Conservation (phyloP, 1,140 invertebrate species). For the Gyrodactylus salaris region DNA sequence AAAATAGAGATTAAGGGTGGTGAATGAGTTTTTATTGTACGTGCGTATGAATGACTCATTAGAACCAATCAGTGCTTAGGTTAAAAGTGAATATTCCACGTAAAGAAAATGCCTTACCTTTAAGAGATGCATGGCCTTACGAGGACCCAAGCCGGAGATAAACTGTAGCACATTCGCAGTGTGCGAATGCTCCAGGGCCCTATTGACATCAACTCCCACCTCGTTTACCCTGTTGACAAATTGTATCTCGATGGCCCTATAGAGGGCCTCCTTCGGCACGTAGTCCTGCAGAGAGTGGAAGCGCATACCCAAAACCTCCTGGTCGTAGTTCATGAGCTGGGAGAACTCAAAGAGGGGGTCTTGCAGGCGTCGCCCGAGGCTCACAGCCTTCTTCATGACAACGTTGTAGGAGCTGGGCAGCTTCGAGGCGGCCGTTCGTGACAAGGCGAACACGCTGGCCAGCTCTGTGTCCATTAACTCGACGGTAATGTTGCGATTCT, state of each 20-base stretch:
- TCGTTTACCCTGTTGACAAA: slow-evolving; percentile 73
- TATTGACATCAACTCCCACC: slow-evolving; percentile 90
- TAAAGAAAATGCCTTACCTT: not conserved
- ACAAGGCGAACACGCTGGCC: slow-evolving; percentile 49
- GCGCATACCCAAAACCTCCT: slow-evolving; percentile 66
- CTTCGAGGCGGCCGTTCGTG: slow-evolving; percentile 42
- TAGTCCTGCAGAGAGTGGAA: slow-evolving; percentile 61
- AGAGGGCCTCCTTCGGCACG: slow-evolving; percentile 42
- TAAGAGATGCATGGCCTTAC: slow-evolving; percentile 58
- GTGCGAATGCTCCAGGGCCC: slow-evolving; percentile 48
- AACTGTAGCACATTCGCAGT: slow-evolving; percentile 62
- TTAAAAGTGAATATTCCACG: no score
- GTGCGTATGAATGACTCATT: no score
- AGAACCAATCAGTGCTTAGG: no score
- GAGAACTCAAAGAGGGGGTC: slow-evolving; percentile 82
- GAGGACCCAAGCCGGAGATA: slow-evolving; percentile 68
- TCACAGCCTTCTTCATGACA: slow-evolving; percentile 53
- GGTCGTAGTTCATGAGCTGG: slow-evolving; percentile 63
- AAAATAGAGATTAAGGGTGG: not conserved
- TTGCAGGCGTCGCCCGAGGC: slow-evolving; percentile 52
- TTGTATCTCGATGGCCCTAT: slow-evolving; percentile 49
- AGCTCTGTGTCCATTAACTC: slow-evolving; percentile 71
- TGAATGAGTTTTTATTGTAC: not conserved
- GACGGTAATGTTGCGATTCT: slow-evolving; percentile 24
- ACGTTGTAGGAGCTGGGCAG: slow-evolving; percentile 53